Percentiles rank a stretch among this genome's conserved stretches.
Conservation (phyloP, 2,113 vertebrate genomes). For the Alligator mississippiensis region DNA sequence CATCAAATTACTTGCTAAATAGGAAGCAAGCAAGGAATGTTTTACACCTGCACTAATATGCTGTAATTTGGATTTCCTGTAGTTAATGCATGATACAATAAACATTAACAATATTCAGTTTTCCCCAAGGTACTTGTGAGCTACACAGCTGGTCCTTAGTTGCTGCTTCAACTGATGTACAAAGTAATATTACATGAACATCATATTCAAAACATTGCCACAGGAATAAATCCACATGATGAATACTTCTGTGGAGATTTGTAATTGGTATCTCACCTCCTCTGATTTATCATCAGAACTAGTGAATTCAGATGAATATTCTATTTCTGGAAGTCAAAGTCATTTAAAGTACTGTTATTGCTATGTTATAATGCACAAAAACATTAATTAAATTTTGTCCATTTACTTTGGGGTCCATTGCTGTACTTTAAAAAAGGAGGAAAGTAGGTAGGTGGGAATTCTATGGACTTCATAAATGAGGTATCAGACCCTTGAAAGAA, state of each 20-base stretch:
- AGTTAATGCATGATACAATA: neutral
- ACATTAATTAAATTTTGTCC: neutral
- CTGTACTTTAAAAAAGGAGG: neutral
- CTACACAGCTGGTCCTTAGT: neutral
- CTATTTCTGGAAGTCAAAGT: neutral
- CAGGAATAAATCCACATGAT: neutral
- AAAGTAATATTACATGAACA: neutral
- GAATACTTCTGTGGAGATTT: neutral
- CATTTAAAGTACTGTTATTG: neutral
- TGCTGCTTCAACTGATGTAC: neutral
- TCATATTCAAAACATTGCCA: neutral
- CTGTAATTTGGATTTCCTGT: neutral
- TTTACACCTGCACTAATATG: neutral
- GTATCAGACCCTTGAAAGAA: neutral
- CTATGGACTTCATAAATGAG: neutral
- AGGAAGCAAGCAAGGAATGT: neutral
- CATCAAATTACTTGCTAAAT: neutral
- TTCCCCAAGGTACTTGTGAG: neutral
- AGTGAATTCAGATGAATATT: neutral
- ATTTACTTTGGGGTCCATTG: neutral
- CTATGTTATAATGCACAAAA: neutral
- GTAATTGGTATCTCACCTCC: neutral
- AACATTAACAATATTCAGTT: neutral
- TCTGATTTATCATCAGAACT: neutral
- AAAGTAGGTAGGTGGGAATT: rapidly evolving